Base-by-base conservation (phyloP, 2,888 invertebrate species). In the Tetragonula carbonaria region DNA sequence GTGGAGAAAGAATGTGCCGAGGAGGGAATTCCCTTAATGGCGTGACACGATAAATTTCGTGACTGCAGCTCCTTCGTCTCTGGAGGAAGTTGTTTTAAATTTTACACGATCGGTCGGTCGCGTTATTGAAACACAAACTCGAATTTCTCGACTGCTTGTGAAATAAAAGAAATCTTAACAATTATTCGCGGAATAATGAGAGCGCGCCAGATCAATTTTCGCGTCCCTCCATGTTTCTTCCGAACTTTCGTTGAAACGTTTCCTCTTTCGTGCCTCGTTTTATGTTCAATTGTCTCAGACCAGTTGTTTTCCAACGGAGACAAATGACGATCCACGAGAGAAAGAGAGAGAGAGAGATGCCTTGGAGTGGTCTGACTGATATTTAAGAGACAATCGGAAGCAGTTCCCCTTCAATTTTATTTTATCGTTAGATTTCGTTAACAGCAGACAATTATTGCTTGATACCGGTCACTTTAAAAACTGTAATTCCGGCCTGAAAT, bases 101-200 rank as follows among this genome's bases (percentile, higher is more conserved):
- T 28, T 28, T 51, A 79, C 68, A 28, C 8, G 8, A 16, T 21
- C 21, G 80, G 33, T 21, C 16, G 80, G 28, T 59, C 8, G 51
- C 14, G 70, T 71, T 59, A 70, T 65, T 65, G 65, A 70, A 80
- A 71, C 57, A 53, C 65, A 38, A 70, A 74, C 45, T 45, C 70
- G 51, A 65, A 80, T 65, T 51, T 53, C 38, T 55, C n/a, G 45
- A 28, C 38, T 51, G 67, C 16, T 28, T 18, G 45, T 45, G 53
- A 28, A 59, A 3, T 80, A 74, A 74, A 80, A 74, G 80, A 65
- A 59, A 80, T 57, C 28, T 82, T 70, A 79, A 70, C 73, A 65
- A 79, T 74, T 80, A 65, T 74, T 70, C 68, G 18, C 21, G 28
- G 8, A 57, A 23, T 70, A 74, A 80, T 51, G 63, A 33, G 63